These are phyloP conservation scores for Diabrotica undecimpunctata DNA, from an alignment of 1,140 invertebrate genomes.

Conservation along the genomic window DNA sequence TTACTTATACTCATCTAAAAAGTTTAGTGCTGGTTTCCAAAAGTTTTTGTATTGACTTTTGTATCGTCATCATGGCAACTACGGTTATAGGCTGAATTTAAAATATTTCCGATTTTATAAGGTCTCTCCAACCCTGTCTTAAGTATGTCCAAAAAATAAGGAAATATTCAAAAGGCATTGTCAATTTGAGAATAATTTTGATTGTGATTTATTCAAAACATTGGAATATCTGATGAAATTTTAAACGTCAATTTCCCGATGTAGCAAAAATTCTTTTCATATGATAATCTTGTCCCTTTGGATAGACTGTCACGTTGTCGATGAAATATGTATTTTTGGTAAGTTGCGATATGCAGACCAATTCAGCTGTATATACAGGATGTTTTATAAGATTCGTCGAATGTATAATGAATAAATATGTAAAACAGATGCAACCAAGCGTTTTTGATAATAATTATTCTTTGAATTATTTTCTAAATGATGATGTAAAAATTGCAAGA, in stretches of 20 bases:
- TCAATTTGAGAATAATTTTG: constrained; percentile 1
- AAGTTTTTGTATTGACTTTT: too few species aligned
- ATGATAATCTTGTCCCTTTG: not conserved
- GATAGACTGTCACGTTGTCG: not conserved
- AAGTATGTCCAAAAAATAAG: not conserved
- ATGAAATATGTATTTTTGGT: not conserved
- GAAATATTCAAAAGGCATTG: constrained; percentile 2
- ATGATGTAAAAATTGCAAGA: too few species aligned
- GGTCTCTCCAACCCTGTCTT: not conserved
- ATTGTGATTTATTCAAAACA: constrained; percentile 3
- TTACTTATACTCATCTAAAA: too few species aligned
- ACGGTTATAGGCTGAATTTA: too few species aligned
- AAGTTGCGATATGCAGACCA: not conserved
- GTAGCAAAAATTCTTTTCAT: not conserved
- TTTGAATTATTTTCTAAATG: too few species aligned
- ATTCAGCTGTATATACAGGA: not conserved
- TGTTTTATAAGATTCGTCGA: not conserved
- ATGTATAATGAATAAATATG: not conserved
- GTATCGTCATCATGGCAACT: too few species aligned
- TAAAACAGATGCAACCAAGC: not conserved
- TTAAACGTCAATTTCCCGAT: not conserved
- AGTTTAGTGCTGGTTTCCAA: too few species aligned
- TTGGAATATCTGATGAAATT: not conserved
- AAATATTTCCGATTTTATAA: too few species aligned
- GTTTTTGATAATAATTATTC: too few species aligned